phyloP scores from a whole-genome alignment of 2,797 vertebrate genomes.

The Xenopus petersii region DNA sequence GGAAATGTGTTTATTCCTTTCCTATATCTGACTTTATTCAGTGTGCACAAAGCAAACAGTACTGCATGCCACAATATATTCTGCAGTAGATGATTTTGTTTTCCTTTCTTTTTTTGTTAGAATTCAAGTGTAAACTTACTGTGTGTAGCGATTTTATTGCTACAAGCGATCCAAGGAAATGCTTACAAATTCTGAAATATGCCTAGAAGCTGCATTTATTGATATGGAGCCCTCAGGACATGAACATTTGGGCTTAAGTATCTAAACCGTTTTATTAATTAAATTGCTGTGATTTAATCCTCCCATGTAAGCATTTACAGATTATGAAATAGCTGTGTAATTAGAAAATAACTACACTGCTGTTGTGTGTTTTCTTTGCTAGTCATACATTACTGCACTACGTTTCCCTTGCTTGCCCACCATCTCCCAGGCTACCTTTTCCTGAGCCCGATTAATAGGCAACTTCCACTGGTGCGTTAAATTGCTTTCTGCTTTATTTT shows the following conservation, averaged over 20 bases:
- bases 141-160: constrained; percentile 81
- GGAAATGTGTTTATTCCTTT: too few species aligned
- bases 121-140: constrained; percentile 55
- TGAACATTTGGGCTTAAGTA: constrained; percentile 85
- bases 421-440: constrained; percentile 75
- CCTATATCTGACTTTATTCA: too few species aligned
- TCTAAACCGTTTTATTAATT: constrained; percentile 86
- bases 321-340: constrained; percentile 76
- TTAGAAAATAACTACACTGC: constrained; percentile 72
- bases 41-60: too few species aligned
- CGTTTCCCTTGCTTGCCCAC: constrained; percentile 71
- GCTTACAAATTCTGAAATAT: constrained; percentile 75
- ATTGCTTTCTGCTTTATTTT: constrained; percentile 75
- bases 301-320: constrained; percentile 76
- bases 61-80: too few species aligned
- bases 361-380: constrained; percentile 80
- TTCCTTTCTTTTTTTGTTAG: too few species aligned
- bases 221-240: constrained; percentile 81
- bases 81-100: too few species aligned
- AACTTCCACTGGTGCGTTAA: constrained; percentile 91
- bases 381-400: constrained; percentile 77
- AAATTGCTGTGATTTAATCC: constrained; percentile 84
- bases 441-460: constrained; percentile 90
- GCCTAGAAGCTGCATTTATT: constrained; percentile 79
- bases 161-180: constrained; percentile 80